These are phyloP conservation scores for Orthonychiurus folsomi DNA, from an alignment of 2,888 invertebrate species.

Conservation along the genomic window DNA sequence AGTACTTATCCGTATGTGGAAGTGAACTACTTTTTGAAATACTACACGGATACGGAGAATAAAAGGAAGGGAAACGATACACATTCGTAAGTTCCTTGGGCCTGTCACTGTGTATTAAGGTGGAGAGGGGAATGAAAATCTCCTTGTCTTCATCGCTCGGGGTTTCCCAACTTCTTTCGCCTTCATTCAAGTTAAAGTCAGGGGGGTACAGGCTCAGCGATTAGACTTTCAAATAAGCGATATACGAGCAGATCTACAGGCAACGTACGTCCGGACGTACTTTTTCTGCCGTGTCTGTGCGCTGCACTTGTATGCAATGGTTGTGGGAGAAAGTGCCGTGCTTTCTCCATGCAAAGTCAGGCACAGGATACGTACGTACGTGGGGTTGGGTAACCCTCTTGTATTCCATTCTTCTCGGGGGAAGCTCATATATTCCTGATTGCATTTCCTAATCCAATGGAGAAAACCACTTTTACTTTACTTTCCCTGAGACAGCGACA, in stretches of 20 bases:
- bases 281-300: constrained; percentile 11
- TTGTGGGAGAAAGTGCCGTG: too few species aligned
- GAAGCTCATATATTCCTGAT: constrained; percentile 24
- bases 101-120: neutral
- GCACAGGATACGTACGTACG: too few species aligned
- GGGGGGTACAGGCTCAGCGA: constrained; percentile 13
- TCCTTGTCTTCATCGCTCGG: neutral
- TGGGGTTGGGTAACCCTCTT: too few species aligned
- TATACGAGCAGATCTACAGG: constrained; percentile 17
- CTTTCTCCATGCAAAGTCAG: too few species aligned
- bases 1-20: neutral
- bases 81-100: neutral
- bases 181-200: too few species aligned
- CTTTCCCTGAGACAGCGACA: constrained; percentile 27
- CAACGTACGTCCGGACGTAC: constrained; percentile 4
- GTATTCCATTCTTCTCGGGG: neutral
- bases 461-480: constrained; percentile 28
- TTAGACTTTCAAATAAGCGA: constrained; percentile 33
- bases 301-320: too few species aligned
- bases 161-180: constrained; percentile 10
- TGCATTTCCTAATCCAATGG: constrained; percentile 34
- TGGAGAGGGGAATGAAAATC: neutral
- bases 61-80: too few species aligned
- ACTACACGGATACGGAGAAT: too few species aligned
- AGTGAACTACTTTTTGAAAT: neutral